A percentile compares a stretch with the other conserved stretches of the same genome.
Evolutionary conservation across 2,888 invertebrate species (phyloP).

Genomic region (Epinotia nisella): DNA sequence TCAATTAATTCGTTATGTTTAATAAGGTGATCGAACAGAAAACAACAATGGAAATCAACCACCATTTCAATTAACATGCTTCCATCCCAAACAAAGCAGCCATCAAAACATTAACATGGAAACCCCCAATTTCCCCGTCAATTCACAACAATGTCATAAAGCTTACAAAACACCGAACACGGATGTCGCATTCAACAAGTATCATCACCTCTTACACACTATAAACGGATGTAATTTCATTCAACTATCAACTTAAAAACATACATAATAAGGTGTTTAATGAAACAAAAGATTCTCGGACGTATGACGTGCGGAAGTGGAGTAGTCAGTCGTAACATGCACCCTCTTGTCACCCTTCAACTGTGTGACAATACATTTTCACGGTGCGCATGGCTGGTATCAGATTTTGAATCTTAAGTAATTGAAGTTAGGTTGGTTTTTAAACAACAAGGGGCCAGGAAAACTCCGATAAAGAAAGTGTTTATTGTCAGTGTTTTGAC

Average conservation of each 20-base stretch:
- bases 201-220: neutral
- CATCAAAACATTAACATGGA: conserved; percentile 33
- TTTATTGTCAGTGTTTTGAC: conserved; percentile 22
- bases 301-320: conserved; percentile 8
- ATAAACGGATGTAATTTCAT: neutral
- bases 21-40: too few relatives aligned
- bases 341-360: conserved; percentile 43
- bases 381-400: conserved; percentile 1
- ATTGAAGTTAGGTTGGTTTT: neutral
- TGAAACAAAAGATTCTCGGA: neutral
- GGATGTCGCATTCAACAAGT: conserved; percentile 42
- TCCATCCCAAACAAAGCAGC: conserved; percentile 17
- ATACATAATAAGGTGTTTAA: neutral
- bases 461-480: conserved; percentile 8
- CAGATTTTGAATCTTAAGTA: conserved; percentile 21
- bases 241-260: neutral
- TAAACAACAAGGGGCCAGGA: neutral
- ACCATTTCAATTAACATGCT: conserved; percentile 15
- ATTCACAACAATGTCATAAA: conserved; percentile 42
- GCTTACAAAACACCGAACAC: conserved; percentile 31
- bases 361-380: conserved; percentile 41
- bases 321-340: conserved; percentile 19
- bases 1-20: too few relatives aligned
- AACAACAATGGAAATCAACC: neutral
- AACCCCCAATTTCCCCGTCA: conserved; percentile 29